These are phyloP conservation scores for Zygaena filipendulae DNA, from an alignment of 2,888 invertebrate species.

Conservation along the genomic window DNA sequence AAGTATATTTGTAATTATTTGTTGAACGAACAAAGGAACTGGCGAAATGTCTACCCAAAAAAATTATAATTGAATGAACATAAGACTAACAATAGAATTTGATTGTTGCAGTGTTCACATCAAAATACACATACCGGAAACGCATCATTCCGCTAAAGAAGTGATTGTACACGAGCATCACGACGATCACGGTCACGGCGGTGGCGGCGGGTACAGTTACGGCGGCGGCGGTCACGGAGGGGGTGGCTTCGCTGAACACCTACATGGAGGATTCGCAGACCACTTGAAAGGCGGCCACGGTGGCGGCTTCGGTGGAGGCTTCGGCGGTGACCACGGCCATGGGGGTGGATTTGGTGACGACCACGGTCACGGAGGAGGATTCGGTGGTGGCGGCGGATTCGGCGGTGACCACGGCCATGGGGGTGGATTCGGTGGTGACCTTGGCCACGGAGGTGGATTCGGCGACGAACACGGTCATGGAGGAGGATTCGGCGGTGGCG, in stretches of 20 bases:
- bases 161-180: constrained; percentile 50
- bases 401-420: constrained; percentile 19
- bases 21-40: too few relatives aligned
- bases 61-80: too few relatives aligned
- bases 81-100: constrained; percentile 7
- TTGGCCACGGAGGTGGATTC: constrained; percentile 16
- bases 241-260: constrained; percentile 28
- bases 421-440: constrained; percentile 19
- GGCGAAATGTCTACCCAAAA: too few relatives aligned
- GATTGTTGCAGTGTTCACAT: constrained; percentile 65
- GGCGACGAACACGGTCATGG: constrained; percentile 14
- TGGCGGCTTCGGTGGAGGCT: constrained; percentile 19
- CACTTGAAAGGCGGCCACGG: constrained; percentile 28
- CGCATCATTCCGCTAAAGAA: constrained; percentile 54
- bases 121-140: constrained; percentile 64
- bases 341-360: constrained; percentile 17
- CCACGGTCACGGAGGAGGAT: constrained; percentile 17
- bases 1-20: too few relatives aligned
- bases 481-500: constrained; percentile 20
- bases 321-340: constrained; percentile 22
- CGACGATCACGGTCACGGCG: constrained; percentile 35
- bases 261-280: constrained; percentile 40
- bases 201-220: constrained; percentile 27
- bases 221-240: constrained; percentile 26
- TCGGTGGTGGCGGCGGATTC: constrained; percentile 21